Base-by-base conservation (phyloP, 1,140 invertebrate species). In the Cydia amplana region DNA sequence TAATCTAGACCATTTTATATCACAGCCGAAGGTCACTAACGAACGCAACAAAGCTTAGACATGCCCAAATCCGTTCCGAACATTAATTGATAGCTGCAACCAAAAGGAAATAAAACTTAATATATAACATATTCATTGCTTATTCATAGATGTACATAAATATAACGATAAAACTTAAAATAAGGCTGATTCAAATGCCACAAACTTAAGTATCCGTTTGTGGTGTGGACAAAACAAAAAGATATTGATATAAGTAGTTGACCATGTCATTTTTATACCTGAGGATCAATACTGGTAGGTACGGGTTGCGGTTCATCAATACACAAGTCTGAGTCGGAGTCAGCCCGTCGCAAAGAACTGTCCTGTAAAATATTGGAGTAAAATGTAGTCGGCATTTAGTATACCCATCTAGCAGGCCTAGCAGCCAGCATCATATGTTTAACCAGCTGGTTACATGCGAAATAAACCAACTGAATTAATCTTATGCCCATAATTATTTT, bases 321-420 rank as follows among this genome's bases (percentile, higher is more conserved):
- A 87, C 97, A 98, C 64, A 98, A 94, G 91, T 98, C 97, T 20
- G 96, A 97, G 93, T 98, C 97, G 12, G 97, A 97, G 88, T 97
- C 97, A 32, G 93, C 94, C 84, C 95, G 94, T 77, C 94, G 93
- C 78, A 95, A 94, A 76, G 93, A 91, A 79, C 94, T 94, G 82
- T 96, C 95, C 96, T 96, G 85, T 78, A 84, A 83, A n/a, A 10
- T 60, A 18, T 60, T 20, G 9, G 5, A 60, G 2, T 20, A 60
- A 60, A 60, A 23, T 60, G 18, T 60, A 60, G 18, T 20, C 7
- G 6, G 4, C n/a, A 60, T 5, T 60, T 18, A 1, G 18, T 16
- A 16, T 16, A 49, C n/a, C n/a, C 12, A 49, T 16, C 49, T n/a
- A 51, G 2, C 4, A 18, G 43, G 9, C 7, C 9, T 25, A 28